Base-by-base conservation (phyloP, 2,113 vertebrate genomes). In the Acinonyx jubatus region DNA sequence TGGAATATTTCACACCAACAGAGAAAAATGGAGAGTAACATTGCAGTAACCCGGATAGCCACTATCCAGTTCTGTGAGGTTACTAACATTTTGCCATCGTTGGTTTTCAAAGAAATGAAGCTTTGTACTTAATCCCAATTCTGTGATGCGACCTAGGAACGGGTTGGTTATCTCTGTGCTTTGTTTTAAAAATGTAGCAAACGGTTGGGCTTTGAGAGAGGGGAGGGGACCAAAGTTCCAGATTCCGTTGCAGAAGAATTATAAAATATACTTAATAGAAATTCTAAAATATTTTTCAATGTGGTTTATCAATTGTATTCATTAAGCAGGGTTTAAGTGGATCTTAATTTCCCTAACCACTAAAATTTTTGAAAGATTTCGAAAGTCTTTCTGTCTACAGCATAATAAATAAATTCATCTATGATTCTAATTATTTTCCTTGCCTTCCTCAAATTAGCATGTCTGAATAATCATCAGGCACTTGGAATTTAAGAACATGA, bases 271-370 rank as follows among this genome's bases (percentile, higher is more conserved):
- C 31, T 57, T 88, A 83, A 48, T 15, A 55, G 71, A 89, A 94
- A 94, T 81, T 92, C 66, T 57, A 82, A 86, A 78, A 50, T 86
- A 83, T 65, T 89, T 92, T 36, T 65, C 57, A 84, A 94, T 57
- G 27, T 15, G 65, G 29, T 33, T 63, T 86, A 74, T 81, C n/a
- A 38, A 14, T 48, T 79, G 1, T 57, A 78, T 10, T 48, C 31
- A 61, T 91, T 78, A 86, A 89, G 76, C 36, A 90, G 55, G 45
- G 19, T 57, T 74, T 81, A 63, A 61, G 52, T 85, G 25, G 21
- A 45, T 81, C 25, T 85, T 94, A 85, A 41, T 88, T 84, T 93
- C 14, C 25, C 33, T 31, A 91, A 33, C 16, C 66, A 84, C 45
- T 74, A 79, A 94, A 45, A 16, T 48, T 33, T 87, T 41, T 13